Evolutionary conservation across 1,140 invertebrate genomes (phyloP), one percentile per base, ranked within the genome.

Genomic region (Sweltsa coloradensis): DNA sequence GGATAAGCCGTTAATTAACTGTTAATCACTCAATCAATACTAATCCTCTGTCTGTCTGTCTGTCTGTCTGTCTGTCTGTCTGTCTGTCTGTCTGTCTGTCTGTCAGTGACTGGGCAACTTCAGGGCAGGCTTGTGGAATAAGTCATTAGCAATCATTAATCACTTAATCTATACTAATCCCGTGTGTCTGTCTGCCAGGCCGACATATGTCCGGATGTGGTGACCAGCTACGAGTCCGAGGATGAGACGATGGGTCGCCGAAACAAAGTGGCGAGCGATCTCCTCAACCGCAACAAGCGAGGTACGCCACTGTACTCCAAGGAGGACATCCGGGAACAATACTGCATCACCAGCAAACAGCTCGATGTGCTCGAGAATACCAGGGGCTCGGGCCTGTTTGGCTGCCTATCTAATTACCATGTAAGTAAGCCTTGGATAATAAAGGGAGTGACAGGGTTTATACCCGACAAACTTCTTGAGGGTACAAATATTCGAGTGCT

Each of bases 311-410:
- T 89, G 52, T 92, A 92, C 68, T 91, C 87, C 21, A 83, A 88
- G 56, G 85, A 90, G 65, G 89, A 91, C 61, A 87, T 88, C 51
- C 69, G 81, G 29, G 85, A 89, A 57, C 85, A 93, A 63, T 94
- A 94, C 68, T 94, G 90, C 69, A 89, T 94, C 66, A 92, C 85
- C 57, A 85, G 83, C 62, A 80, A 88, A 58, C 87, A 90, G 63
- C 66, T 92, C 60, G 81, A 86, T 60, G 83, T 85, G 47, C 76
- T 94, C 53, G 89, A 93, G 61, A 71, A 79, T 53, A 72, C 72
- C 62, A 78, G 68, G 60, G 70, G 72, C 50, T 69, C 81, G 55
- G 71, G 81, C 49, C 80, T 89, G 56, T 87, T 89, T 63, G 86
- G 88, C 53, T 92, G 89, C 63, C 70, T 91, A 50, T 88, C 86